Conservation (phyloP, 2,797 vertebrate species). For the Nothura maculosa region DNA sequence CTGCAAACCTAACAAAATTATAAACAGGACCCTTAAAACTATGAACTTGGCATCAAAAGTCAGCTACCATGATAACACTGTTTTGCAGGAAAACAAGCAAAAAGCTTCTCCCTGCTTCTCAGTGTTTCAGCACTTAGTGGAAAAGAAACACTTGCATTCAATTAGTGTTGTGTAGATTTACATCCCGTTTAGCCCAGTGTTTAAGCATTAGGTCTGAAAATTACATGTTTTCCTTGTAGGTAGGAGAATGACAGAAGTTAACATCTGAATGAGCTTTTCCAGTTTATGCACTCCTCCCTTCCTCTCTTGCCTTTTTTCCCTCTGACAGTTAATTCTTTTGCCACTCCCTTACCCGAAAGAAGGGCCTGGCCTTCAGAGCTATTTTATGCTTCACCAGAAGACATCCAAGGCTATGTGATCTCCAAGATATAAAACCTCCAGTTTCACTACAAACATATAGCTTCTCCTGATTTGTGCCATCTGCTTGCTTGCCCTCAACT, state of each 20-base stretch:
- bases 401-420: not conserved
- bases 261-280: not conserved
- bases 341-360: not conserved
- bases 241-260: not conserved
- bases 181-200: not conserved
- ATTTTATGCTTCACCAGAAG: not conserved
- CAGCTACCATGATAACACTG: not conserved
- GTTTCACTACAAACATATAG: not conserved
- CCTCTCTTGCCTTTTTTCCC: not conserved
- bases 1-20: constrained; percentile 54
- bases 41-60: not conserved
- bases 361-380: not conserved
- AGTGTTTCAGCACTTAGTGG: not conserved
- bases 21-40: constrained; percentile 47
- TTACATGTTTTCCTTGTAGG: not conserved
- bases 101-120: not conserved
- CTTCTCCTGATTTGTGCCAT: not conserved
- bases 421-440: not conserved
- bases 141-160: not conserved
- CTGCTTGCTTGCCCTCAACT: not conserved
- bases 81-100: not conserved
- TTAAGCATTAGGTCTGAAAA: not conserved
- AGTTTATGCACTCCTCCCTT: not conserved
- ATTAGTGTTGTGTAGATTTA: not conserved
- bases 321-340: not conserved